These are phyloP conservation scores for Colistium nudipinnis DNA, from an alignment of 2,113 vertebrate species.

Conservation along the genomic window DNA sequence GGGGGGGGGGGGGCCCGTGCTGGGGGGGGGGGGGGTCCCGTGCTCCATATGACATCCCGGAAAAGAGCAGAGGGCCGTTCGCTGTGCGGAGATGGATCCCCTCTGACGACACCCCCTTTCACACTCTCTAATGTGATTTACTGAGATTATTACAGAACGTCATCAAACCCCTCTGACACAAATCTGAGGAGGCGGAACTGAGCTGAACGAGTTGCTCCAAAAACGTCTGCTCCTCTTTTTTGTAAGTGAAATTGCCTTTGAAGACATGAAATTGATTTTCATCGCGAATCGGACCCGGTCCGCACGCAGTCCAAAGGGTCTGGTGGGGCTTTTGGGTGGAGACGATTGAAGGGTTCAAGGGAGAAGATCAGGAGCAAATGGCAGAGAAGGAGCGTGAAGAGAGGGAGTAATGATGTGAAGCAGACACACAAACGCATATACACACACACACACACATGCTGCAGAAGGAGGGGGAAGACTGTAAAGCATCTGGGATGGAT, in stretches of 20 bases:
- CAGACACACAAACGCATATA: slow-evolving; percentile 11
- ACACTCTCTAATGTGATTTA: slow-evolving; percentile 48
- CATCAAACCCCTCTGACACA: slow-evolving; percentile 24
- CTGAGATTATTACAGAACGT: slow-evolving; percentile 37
- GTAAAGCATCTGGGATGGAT: slow-evolving; percentile 47
- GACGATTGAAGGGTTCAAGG: background rate
- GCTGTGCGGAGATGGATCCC: slow-evolving; percentile 16
- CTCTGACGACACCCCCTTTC: slow-evolving; percentile 2
- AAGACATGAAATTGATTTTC: slow-evolving; percentile 39
- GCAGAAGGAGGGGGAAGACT: slow-evolving; percentile 1
- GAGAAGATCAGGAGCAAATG: background rate
- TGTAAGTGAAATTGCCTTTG: slow-evolving; percentile 37
- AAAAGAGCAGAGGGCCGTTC: slow-evolving; percentile 5
- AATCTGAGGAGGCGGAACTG: slow-evolving; percentile 32
- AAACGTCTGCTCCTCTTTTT: slow-evolving; percentile 17
- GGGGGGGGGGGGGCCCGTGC: too few relatives aligned
- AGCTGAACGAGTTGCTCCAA: background rate
- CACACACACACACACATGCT: background rate
- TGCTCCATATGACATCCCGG: slow-evolving; percentile 22
- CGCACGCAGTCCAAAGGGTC: background rate
- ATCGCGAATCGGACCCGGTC: slow-evolving; percentile 18
- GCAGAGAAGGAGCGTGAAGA: slow-evolving; percentile 19
- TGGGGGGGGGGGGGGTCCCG: too few relatives aligned
- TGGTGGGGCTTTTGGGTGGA: background rate
- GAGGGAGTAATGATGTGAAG: slow-evolving; percentile 24